A percentile compares a stretch with the other conserved stretches of the same genome.
Conservation (phyloP, 2,113 vertebrate genomes). For the Tiliqua scincoides region DNA sequence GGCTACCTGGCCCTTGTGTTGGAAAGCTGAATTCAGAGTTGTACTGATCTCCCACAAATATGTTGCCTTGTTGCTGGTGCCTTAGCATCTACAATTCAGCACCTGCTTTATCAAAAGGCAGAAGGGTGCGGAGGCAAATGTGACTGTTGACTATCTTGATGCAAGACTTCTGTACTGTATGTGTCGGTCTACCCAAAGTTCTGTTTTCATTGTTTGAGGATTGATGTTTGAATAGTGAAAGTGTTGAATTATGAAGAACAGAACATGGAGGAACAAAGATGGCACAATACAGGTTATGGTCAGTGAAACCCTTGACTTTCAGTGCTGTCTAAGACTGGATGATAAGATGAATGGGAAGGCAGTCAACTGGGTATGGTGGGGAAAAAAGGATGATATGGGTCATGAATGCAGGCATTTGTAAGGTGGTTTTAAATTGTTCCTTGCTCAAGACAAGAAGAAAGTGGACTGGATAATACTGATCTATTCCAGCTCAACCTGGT, state of each 20-base stretch:
- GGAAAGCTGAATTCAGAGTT: too few relatives aligned
- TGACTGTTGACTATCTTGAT: too few relatives aligned
- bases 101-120: too few relatives aligned
- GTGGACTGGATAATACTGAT: conserved; percentile 1
- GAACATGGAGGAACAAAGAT: not conserved
- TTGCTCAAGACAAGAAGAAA: conserved; percentile 21
- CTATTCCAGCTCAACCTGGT: not conserved
- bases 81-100: too few relatives aligned
- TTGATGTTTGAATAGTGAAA: conserved; percentile 14
- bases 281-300: not conserved
- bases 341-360: not conserved
- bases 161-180: too few relatives aligned
- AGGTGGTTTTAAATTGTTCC: not conserved
- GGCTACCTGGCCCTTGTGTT: too few relatives aligned
- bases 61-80: too few relatives aligned
- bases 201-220: too few relatives aligned
- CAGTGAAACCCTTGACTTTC: not conserved
- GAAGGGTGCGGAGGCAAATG: too few relatives aligned
- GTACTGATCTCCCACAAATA: too few relatives aligned
- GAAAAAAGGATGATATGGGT: not conserved
- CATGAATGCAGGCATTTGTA: not conserved
- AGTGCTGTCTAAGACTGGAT: conserved; percentile 10
- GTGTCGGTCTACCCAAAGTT: too few relatives aligned
- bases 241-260: not conserved
- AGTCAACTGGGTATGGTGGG: conserved; percentile 1